phyloP scores from a whole-genome alignment of 2,888 invertebrate genomes.

The Tyria jacobaeae region DNA sequence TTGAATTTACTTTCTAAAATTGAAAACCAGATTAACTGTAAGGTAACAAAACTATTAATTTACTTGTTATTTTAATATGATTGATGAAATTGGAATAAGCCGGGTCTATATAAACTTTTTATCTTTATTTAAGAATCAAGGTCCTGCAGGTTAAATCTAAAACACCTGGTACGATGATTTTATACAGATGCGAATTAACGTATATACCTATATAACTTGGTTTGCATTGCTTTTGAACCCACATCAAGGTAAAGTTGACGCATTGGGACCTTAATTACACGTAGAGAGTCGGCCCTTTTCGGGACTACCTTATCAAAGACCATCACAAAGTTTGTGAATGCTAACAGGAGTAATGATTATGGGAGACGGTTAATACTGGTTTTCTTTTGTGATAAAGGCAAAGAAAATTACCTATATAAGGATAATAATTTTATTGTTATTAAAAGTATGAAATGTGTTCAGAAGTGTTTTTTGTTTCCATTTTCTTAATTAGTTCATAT shows the following conservation, averaged over 20 bases:
- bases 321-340: conserved; percentile 65
- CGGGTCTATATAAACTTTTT: no score
- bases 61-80: conserved; percentile 31
- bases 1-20: conserved; percentile 11
- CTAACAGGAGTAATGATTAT: conserved; percentile 42
- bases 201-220: conserved; percentile 53
- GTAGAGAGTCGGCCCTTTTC: conserved; percentile 66
- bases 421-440: background rate
- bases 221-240: conserved; percentile 69
- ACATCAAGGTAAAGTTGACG: conserved; percentile 75
- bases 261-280: conserved; percentile 75
- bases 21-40: conserved; percentile 22
- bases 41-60: conserved; percentile 30
- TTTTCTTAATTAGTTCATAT: background rate
- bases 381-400: conserved; percentile 17
- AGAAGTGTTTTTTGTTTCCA: background rate
- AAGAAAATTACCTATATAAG: background rate
- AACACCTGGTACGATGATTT: conserved; percentile 41
- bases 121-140: conserved; percentile 35
- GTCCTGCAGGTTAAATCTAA: conserved; percentile 43
- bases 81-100: conserved; percentile 19
- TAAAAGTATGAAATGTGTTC: background rate
- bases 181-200: conserved; percentile 36
- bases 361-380: conserved; percentile 26
- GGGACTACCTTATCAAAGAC: conserved; percentile 59